Evolutionary conservation across 1,140 invertebrate genomes (phyloP), one percentile per base, ranked within the genome.

Genomic region (Lanistes nyassanus): DNA sequence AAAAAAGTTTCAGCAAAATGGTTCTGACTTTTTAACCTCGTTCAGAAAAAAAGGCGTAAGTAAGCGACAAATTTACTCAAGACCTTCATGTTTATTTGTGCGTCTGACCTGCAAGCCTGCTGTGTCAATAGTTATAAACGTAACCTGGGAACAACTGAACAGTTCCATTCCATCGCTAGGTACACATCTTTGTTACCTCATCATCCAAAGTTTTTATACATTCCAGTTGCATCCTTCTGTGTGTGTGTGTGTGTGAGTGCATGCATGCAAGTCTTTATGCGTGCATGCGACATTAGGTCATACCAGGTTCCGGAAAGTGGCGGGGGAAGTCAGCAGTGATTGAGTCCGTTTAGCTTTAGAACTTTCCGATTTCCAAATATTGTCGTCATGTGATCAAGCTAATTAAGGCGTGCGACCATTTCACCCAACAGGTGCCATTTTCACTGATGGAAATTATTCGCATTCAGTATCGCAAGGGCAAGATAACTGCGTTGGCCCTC

Each of bases 161-260:
- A 36, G 34, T 29, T 66, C 31, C n/a, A 9, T 66, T 11, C 9
- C 31, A 13, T 11, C 34, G 64, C 9, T 11, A 21, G 64, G 16
- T 5, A 36, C 31, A 21, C 6, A 4, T 13, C 9, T 13, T 31
- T 11, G 11, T 5, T 16, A 36, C 31, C 31, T 66, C 31, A 13
- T 11, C 23, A 13, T 53, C 51, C 51, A 53, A 13, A 53, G 13
- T 13, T 53, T 53, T 53, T 53, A 23, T 11, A 13, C 13, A 53
- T 13, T 13, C 13, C 23, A 53, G 13, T 23, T 53, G 51, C 13
- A 53, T 53, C 13, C 39, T 29, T 66, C 31, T 66, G 37, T 42
- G 65, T 67, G 23, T 42, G 65, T 67, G 39, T 67, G 36, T 67
- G 65, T 67, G 66, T 37, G 66, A 13, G 42, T 29, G n/a, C 42